Evolutionary conservation across 2,888 invertebrate species (phyloP), one percentile per base, ranked within the genome.

Genomic region (Sisyra nigra): DNA sequence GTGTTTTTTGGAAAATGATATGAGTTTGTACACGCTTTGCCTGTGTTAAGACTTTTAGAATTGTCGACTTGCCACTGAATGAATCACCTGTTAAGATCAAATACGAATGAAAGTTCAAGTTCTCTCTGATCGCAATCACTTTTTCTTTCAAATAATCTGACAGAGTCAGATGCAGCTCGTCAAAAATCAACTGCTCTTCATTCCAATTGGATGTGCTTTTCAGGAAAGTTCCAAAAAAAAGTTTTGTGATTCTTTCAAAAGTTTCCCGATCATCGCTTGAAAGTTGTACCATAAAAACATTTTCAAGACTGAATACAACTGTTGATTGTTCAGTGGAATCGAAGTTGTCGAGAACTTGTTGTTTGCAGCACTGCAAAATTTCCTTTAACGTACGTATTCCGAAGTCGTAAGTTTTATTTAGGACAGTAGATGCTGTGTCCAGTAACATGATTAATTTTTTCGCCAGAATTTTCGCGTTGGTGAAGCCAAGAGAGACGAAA

Each of bases 21-120:
- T 79, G 77, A 60, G 76, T 84, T 40, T 72, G 72, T 2, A 85
- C 82, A 48, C 70, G 66, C 54, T 74, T 65, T 44, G 74, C 70
- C 3, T 66, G 66, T 47, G 82, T 75, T 46, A 93, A 61, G 1
- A 83, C 78, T 58, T 81, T 76, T 44, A 84, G 65, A 0, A 85
- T 81, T 52, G 74, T 75, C 0, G 88, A 84, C 65, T 93, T 93
- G 1, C 83, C 88, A 37, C 86, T 70, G 58, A 77, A 71, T 0
- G 85, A 80, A 53, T 83, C 83, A 2, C 92, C 92, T 1, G 92
- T 83, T 54, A 92, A 61, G 86, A 91, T 89, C 60, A 92, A 89
- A 0, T 92, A 92, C 60, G 91, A 91, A 44, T 91, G 71, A 1
- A 91, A 89, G 48, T 85, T 80, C 80, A 92, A 89, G 88, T 92